Base-by-base conservation (phyloP, 2,888 invertebrate genomes). In the Aphodius granarius region DNA sequence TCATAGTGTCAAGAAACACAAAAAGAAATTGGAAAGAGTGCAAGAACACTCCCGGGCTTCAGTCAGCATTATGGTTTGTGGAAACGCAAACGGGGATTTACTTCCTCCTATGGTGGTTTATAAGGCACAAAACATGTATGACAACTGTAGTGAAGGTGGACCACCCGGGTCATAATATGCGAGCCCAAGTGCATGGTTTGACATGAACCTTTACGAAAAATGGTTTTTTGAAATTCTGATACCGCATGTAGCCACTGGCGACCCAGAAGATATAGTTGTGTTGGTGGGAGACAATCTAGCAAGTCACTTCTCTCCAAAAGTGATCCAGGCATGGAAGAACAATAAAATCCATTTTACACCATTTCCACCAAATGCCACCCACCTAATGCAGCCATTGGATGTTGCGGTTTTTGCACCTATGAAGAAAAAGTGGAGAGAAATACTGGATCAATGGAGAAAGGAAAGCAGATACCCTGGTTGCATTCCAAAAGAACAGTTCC, bases 211-310 rank as follows among this genome's bases (percentile, higher is more conserved):
- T 18, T 78, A 77, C 66, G 78, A 78, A 63, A 71, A 74, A 65
- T 78, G 75, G 77, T 66, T 78, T 73, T 78, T 76, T 71, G 68
- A 75, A 66, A 43, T 76, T n/a, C 70, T 76, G 72, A 71, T 76
- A 18, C 72, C 74, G 18, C 71, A 78, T 62, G 71, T 71, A 62
- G 43, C 15, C 13, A 73, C 17, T 23, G 9, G 6, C 63, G 64
- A 73, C n/a, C 13, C 66, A 75, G 72, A 71, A 9, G 64, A 76
- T 73, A 16, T 18, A 19, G 72, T 19, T 21, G 79, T 82, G 9
- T 63, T 83, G 16, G 78, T 85, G 71, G 84, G 84, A 17, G 81
- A 85, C 77, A 85, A 83, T 73, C 73, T 84, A 71, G 73, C 77
- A 21, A 73, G 73, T 9, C 75, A 76, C 70, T 76, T 77, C 73